Evolutionary conservation across 2,888 invertebrate genomes (phyloP), one percentile per base, ranked within the genome.

Genomic region (Aspidiotus rigidus): DNA sequence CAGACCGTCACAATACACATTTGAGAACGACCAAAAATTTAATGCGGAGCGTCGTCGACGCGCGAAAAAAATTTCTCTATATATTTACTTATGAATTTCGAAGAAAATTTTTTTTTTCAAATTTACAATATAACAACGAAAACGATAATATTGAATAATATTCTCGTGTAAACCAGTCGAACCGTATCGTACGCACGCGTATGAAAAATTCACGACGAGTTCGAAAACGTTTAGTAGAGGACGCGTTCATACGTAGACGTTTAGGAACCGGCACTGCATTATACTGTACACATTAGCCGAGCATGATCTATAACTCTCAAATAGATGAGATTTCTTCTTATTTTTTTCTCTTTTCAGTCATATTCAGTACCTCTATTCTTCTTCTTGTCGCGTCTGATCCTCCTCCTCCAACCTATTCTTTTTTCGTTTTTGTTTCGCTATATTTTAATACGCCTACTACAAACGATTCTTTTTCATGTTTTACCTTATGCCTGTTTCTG

Each of bases 381-480:
- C 39, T 28, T 59, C 49, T 49, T 49, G 64, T 67, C 28, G 42
- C 42, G 54, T 60, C 59, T 53, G 59, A 57, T 49, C 60, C 60
- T 59, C 59, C 67, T 60, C 67, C 67, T 67, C 60, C 55, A 41
- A 57, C 11, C 67, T 60, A 60, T 67, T 67, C 59, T 67, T 69
- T 28, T 62, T 69, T 62, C 28, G 54, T 69, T 69, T 69, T 69
- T 69, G 69, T 69, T 69, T 69, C 69, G 69, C 62, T 69, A 69
- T 61, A 69, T 69, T 69, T 69, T 69, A 69, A 69, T 69, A 69
- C 69, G 69, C 69, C 69, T 69, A 69, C 69, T 69, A 69, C 69
- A 69, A 61, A 62, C 61, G 69, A 62, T 67, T 67, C 67, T 67
- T 67, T 67, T 67, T 67, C 57, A 67, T 67, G 67, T 67, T 66